phyloP scores from a whole-genome alignment of 2,888 invertebrate species.

The Pteria penguin region DNA sequence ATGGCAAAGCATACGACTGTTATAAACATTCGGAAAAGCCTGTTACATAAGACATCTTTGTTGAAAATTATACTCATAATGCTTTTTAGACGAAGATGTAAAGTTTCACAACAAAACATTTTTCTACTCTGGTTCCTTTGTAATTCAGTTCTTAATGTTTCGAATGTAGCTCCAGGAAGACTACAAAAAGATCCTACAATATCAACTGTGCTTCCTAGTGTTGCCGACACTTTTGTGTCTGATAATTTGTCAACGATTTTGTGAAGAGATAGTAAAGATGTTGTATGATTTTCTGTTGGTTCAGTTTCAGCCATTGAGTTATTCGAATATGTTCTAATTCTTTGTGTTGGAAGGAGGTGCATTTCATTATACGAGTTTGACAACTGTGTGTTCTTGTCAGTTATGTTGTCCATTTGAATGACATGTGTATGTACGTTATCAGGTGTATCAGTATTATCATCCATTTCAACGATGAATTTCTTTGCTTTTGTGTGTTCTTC shows the following conservation, averaged over 20 bases:
- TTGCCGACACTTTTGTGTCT: neutral
- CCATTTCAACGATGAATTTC: neutral
- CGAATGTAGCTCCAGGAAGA: neutral
- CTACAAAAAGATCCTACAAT: neutral
- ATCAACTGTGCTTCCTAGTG: neutral
- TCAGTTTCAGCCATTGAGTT: too few relatives aligned
- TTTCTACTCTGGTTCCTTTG: too few relatives aligned
- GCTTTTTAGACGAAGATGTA: neutral
- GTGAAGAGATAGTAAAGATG: neutral
- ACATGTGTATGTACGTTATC: too few relatives aligned
- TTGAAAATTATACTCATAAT: neutral
- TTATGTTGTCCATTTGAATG: neutral
- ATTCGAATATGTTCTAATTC: slow-evolving; percentile 6
- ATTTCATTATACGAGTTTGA: neutral
- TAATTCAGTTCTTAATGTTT: neutral
- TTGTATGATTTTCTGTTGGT: too few relatives aligned
- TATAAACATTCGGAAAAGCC: slow-evolving; percentile 1
- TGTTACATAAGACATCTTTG: neutral
- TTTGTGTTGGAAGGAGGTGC: neutral
- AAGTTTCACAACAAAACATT: neutral
- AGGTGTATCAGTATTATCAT: neutral
- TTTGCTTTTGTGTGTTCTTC: neutral
- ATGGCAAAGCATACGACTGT: slow-evolving; percentile 7
- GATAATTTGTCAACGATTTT: neutral
- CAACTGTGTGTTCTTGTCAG: neutral